Evolutionary conservation across 2,888 invertebrate species (phyloP).

Genomic region (Tetragonula carbonaria): DNA sequence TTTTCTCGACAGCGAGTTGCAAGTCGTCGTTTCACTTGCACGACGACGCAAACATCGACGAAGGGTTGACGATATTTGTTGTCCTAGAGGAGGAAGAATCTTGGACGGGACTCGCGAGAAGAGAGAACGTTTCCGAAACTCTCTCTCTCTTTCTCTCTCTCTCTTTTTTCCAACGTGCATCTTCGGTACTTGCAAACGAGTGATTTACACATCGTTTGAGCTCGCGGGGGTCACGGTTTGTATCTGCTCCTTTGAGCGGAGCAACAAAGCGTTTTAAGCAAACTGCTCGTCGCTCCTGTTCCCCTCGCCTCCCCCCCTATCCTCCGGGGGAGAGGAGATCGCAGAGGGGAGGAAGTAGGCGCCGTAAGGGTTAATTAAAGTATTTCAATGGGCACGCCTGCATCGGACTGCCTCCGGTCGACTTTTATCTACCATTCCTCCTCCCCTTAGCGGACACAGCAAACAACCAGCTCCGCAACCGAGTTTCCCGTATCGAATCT

Average conservation of each 20-base stretch:
- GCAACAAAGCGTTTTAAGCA: constrained; percentile 67
- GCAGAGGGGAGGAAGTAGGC: constrained; percentile 34
- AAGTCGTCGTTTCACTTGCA: no score
- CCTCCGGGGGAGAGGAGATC: not conserved
- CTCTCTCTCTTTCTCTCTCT: no score
- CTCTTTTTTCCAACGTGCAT: no score
- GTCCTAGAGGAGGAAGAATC: not conserved
- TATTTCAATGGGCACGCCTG: constrained; percentile 75
- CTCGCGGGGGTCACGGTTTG: constrained; percentile 25
- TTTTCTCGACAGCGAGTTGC: no score
- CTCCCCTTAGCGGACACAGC: constrained; percentile 69
- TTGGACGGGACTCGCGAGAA: not conserved
- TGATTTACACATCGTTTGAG: constrained; percentile 67
- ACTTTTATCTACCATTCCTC: constrained; percentile 73
- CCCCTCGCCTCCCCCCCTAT: no score
- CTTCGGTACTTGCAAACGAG: constrained; percentile 33
- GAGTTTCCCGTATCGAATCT: constrained; percentile 66
- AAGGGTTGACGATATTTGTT: not conserved
- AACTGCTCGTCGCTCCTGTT: constrained; percentile 55
- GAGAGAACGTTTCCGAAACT: not conserved
- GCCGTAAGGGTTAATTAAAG: constrained; percentile 77
- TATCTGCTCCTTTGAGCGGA: constrained; percentile 63
- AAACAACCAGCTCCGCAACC: constrained; percentile 72
- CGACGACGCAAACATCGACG: no score
- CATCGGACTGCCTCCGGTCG: constrained; percentile 69